Conservation (phyloP, 2,888 invertebrate species). For the Xestobium rufovillosum region DNA sequence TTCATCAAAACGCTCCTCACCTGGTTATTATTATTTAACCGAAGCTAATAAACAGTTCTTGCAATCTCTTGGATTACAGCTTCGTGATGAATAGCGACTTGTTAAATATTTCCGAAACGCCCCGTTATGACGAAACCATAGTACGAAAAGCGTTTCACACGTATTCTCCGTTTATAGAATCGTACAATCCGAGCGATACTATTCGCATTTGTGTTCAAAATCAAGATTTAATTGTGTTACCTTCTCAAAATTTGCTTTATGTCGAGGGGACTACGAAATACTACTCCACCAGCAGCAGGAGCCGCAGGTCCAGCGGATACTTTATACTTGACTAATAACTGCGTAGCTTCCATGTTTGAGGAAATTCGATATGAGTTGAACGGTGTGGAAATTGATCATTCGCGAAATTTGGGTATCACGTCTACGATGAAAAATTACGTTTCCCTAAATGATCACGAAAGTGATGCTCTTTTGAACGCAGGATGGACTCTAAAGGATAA, state of each 20-base stretch:
- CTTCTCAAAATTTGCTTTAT: constrained; percentile 9
- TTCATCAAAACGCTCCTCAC: too few species aligned
- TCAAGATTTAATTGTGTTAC: constrained; percentile 16
- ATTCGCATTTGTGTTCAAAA: constrained; percentile 22
- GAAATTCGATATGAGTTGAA: constrained; percentile 16
- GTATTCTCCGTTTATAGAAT: constrained; percentile 22
- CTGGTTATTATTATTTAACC: too few species aligned
- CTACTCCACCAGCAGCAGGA: too few species aligned
- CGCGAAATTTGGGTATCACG: constrained; percentile 17
- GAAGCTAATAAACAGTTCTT: too few species aligned
- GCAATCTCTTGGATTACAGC: too few species aligned
- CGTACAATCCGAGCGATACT: constrained; percentile 20
- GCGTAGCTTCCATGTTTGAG: constrained; percentile 16
- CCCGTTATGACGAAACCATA: constrained; percentile 14
- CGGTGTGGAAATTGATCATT: constrained; percentile 14
- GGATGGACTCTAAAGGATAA: too few species aligned
- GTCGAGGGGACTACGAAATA: constrained; percentile 10
- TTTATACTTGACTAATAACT: constrained; percentile 13
- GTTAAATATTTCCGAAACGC: not conserved
- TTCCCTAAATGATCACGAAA: constrained; percentile 13
- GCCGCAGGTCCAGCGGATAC: constrained; percentile 6
- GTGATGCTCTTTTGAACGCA: constrained; percentile 3
- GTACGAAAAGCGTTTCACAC: constrained; percentile 15
- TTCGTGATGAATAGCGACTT: too few species aligned
- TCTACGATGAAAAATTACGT: constrained; percentile 15